These are phyloP conservation scores for Rhinichthys osculus DNA, from an alignment of 2,797 vertebrate species.

Conservation along the genomic window DNA sequence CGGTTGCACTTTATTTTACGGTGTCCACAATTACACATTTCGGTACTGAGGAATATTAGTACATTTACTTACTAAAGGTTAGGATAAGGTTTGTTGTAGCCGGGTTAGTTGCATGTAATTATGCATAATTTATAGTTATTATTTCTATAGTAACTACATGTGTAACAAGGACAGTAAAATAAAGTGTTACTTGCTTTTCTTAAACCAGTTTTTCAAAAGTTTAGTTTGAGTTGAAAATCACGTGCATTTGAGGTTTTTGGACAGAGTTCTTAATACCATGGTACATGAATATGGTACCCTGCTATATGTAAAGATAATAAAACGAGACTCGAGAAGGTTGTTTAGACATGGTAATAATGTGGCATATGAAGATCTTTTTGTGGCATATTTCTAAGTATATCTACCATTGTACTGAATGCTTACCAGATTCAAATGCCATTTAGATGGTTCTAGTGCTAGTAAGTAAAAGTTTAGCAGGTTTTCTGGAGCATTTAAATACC, in stretches of 20 bases:
- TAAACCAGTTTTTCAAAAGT: background rate
- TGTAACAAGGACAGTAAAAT: background rate
- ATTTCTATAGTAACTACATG: too few relatives aligned
- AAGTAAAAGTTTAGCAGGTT: background rate
- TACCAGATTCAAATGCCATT: background rate
- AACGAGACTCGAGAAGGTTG: background rate
- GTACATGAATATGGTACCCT: background rate
- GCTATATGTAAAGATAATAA: background rate
- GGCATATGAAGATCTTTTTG: background rate
- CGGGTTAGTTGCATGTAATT: background rate
- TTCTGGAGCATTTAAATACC: background rate
- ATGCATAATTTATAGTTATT: background rate
- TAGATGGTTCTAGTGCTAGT: background rate
- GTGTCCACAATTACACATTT: too few relatives aligned
- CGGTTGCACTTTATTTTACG: background rate
- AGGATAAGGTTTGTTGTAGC: too few relatives aligned
- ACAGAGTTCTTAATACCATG: background rate
- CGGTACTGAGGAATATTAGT: too few relatives aligned
- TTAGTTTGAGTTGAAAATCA: background rate
- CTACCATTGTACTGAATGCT: too few relatives aligned
- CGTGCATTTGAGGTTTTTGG: background rate
- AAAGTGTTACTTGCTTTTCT: background rate
- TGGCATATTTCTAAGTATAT: background rate
- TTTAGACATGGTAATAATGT: slow-evolving; percentile 4
- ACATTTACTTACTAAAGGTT: too few relatives aligned